Conservation (phyloP, 2,113 vertebrate genomes). For the Oreotrochilus melanogaster region DNA sequence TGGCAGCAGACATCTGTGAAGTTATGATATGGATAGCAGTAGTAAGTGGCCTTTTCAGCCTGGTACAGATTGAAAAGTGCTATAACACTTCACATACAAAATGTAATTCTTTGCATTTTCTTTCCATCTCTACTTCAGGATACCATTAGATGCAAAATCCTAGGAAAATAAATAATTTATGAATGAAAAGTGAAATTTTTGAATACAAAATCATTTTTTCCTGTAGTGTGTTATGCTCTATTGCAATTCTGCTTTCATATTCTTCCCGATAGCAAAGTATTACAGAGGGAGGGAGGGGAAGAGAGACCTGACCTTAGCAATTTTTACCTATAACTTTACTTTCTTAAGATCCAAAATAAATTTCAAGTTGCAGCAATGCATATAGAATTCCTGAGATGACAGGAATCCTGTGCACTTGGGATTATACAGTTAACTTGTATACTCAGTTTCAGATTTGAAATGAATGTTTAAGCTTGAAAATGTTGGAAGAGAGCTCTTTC, state of each 20-base stretch:
- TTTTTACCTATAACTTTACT: neutral
- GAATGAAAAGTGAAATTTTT: conserved; percentile 40
- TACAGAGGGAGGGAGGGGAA: neutral
- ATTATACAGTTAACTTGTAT: neutral
- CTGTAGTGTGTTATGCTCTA: conserved; percentile 4
- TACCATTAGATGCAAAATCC: conserved; percentile 52
- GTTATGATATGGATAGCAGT: neutral
- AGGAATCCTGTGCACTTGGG: neutral
- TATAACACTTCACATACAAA: conserved; percentile 37
- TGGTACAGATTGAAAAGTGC: conserved; percentile 13
- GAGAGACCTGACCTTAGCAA: neutral
- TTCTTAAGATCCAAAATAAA: neutral
- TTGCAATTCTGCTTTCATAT: conserved; percentile 43
- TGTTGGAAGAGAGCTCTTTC: neutral
- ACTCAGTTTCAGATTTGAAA: neutral
- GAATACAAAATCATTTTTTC: conserved; percentile 54
- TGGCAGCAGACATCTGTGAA: conserved; percentile 22
- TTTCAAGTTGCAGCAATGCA: neutral
- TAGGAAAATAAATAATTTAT: conserved; percentile 77
- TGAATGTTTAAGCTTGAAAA: neutral
- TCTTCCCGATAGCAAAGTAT: neutral
- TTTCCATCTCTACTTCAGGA: conserved; percentile 56
- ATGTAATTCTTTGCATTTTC: conserved; percentile 26
- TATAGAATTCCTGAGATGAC: neutral
- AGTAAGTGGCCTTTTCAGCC: conserved; percentile 35